These are phyloP conservation scores for Apocrypta bakeri DNA, from an alignment of 1,140 invertebrate genomes.

Conservation along the genomic window DNA sequence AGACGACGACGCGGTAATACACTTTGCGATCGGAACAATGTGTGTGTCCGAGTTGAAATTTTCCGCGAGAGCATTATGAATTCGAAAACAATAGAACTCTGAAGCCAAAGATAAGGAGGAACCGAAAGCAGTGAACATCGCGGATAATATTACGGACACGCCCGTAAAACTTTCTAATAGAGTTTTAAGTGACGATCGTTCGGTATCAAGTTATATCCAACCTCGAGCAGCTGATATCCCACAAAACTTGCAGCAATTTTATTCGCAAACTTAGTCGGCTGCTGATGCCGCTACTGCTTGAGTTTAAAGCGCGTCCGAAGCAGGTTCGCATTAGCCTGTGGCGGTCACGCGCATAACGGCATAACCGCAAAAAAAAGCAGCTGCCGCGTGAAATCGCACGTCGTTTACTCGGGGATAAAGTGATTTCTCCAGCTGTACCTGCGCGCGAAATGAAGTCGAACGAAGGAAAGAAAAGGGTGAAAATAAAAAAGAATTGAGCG, in stretches of 20 bases:
- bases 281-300: no score
- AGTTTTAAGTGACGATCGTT: conserved; percentile 26
- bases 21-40: background rate
- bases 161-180: conserved; percentile 27
- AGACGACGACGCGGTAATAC: background rate
- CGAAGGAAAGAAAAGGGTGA: background rate
- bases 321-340: background rate
- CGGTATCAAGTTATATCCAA: conserved; percentile 33
- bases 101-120: background rate
- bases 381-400: background rate
- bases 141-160: background rate
- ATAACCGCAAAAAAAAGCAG: no score
- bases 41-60: background rate
- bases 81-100: background rate
- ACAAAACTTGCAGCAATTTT: conserved; percentile 16
- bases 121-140: conserved; percentile 21
- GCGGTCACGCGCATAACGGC: background rate
- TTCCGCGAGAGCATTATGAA: conserved; percentile 1
- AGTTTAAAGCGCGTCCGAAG: background rate
- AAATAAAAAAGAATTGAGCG: background rate
- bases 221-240: conserved; percentile 4
- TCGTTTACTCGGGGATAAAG: background rate
- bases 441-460: background rate
- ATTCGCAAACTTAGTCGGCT: conserved; percentile 24
- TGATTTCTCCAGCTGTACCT: background rate